Percentiles rank a stretch among this genome's conserved stretches.
These are phyloP conservation scores for Panonychus citri DNA, from an alignment of 1,140 invertebrate genomes.

Conservation along the genomic window DNA sequence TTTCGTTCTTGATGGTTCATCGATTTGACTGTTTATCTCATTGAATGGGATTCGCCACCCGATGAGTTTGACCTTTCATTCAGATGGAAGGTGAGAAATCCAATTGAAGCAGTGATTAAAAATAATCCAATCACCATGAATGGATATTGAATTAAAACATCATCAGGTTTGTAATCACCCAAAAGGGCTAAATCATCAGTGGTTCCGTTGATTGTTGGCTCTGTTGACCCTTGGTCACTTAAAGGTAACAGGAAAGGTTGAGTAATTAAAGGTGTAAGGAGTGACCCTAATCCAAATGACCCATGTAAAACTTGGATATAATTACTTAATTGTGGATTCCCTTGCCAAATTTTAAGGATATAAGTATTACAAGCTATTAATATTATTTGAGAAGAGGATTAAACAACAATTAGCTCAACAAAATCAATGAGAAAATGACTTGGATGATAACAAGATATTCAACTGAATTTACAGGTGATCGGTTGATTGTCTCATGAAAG, in stretches of 20 bases:
- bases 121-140: not conserved
- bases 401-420: too few species aligned
- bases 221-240: not conserved
- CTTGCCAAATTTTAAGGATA: conserved; percentile 28
- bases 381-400: too few species aligned
- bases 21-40: not conserved
- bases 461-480: too few species aligned
- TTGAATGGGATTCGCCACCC: not conserved
- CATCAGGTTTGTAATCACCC: not conserved
- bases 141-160: not conserved
- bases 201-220: not conserved
- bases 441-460: too few species aligned
- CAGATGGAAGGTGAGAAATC: not conserved
- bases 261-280: conserved; percentile 27
- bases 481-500: too few species aligned
- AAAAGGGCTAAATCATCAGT: too few species aligned
- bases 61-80: not conserved
- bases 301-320: conserved; percentile 31
- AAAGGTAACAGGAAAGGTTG: conserved; percentile 22
- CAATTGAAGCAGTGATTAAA: not conserved
- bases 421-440: too few species aligned
- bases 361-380: not conserved
- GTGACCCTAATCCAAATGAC: conserved; percentile 29
- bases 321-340: conserved; percentile 22
- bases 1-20: not conserved